phyloP scores from a whole-genome alignment of 2,797 vertebrate species.

The Chaenodraco wilsoni region DNA sequence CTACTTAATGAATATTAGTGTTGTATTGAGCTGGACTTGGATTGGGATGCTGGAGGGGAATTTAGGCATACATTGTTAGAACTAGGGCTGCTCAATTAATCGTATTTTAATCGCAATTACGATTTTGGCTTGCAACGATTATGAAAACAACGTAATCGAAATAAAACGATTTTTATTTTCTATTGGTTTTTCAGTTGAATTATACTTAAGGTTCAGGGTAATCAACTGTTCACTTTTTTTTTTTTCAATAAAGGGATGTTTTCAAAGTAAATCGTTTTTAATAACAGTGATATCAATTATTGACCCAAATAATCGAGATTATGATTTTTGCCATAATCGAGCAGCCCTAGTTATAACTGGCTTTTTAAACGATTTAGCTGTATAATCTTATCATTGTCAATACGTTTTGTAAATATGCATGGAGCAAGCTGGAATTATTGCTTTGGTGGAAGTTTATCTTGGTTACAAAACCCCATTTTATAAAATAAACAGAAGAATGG shows the following conservation, averaged over 20 bases:
- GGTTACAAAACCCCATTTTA: neutral
- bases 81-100: neutral
- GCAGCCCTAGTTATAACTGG: neutral
- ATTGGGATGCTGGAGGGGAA: neutral
- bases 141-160: no score
- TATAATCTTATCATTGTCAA: neutral
- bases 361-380: neutral
- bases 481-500: neutral
- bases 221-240: no score
- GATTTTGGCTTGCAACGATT: no score
- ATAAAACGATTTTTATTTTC: no score
- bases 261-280: no score
- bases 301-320: no score
- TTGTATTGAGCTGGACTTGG: conserved; percentile 2
- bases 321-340: no score
- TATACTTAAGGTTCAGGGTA: no score
- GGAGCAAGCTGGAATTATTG: neutral
- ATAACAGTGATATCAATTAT: no score
- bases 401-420: neutral
- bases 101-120: no score
- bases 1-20: conserved; percentile 1
- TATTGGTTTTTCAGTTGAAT: no score
- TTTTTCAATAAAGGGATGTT: no score
- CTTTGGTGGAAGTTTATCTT: neutral
- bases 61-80: neutral